Conservation (phyloP, 2,888 invertebrate genomes). For the Heliconius erato region DNA sequence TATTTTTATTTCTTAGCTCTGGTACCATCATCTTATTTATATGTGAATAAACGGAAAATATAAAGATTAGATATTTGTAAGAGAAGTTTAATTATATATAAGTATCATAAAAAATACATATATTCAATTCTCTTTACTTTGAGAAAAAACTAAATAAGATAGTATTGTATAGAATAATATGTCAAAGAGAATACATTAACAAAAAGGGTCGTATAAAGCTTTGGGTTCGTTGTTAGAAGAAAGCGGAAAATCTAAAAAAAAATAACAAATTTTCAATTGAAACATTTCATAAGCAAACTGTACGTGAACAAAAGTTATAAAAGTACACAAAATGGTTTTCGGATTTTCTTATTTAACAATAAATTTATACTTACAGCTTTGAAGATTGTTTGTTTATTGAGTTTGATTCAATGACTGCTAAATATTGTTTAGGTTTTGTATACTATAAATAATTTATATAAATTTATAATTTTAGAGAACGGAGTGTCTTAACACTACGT, state of each 20-base stretch:
- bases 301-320: background rate
- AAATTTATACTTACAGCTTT: background rate
- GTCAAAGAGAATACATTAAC: slow-evolving; percentile 21
- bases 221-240: slow-evolving; percentile 13
- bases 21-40: background rate
- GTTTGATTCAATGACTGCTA: background rate
- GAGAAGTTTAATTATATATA: background rate
- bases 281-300: background rate
- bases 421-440: too few relatives aligned
- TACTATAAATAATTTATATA: too few relatives aligned
- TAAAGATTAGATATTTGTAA: background rate
- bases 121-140: background rate
- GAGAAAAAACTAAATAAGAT: background rate
- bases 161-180: background rate
- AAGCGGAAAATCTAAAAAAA: slow-evolving; percentile 8
- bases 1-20: too few relatives aligned
- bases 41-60: background rate
- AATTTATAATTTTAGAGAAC: too few relatives aligned
- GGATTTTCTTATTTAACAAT: background rate
- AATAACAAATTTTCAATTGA: slow-evolving; percentile 19
- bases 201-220: slow-evolving; percentile 19
- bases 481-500: too few relatives aligned
- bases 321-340: background rate
- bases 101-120: background rate
- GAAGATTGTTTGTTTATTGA: background rate